Conservation (phyloP, 2,888 invertebrate species). For the Brachyptera putata region DNA sequence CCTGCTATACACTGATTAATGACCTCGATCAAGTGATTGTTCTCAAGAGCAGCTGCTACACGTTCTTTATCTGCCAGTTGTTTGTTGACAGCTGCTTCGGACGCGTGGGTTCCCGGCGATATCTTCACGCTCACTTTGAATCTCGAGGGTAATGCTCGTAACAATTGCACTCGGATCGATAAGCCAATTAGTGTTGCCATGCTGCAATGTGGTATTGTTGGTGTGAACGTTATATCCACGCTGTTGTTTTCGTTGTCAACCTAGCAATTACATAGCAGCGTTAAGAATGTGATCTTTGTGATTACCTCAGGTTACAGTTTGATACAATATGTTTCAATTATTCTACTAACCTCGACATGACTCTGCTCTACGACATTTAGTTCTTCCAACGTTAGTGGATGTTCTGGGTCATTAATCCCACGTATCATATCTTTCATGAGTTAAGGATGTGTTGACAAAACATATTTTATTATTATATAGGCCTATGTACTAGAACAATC, state of each 20-base stretch:
- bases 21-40: slow-evolving; percentile 82
- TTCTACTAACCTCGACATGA: slow-evolving; percentile 54
- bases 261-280: slow-evolving; percentile 40
- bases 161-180: slow-evolving; percentile 86
- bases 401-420: slow-evolving; percentile 95
- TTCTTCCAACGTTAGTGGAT: slow-evolving; percentile 92
- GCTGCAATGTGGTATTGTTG: slow-evolving; percentile 98
- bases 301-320: too few species aligned
- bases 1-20: slow-evolving; percentile 83
- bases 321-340: too few species aligned
- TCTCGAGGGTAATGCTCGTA: slow-evolving; percentile 72
- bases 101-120: slow-evolving; percentile 86
- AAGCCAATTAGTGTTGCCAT: slow-evolving; percentile 95
- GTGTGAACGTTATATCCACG: slow-evolving; percentile 82
- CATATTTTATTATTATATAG: not conserved
- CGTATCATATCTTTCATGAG: slow-evolving; percentile 73
- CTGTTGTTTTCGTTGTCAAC: slow-evolving; percentile 69
- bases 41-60: slow-evolving; percentile 95
- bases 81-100: slow-evolving; percentile 92
- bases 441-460: slow-evolving; percentile 13
- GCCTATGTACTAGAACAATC: too few species aligned
- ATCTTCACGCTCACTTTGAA: slow-evolving; percentile 87
- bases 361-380: slow-evolving; percentile 86
- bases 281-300: too few species aligned
- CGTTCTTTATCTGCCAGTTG: slow-evolving; percentile 97